These are phyloP conservation scores for Pseudocheirus occidentalis DNA, from an alignment of 2,797 vertebrate genomes.

Conservation along the genomic window DNA sequence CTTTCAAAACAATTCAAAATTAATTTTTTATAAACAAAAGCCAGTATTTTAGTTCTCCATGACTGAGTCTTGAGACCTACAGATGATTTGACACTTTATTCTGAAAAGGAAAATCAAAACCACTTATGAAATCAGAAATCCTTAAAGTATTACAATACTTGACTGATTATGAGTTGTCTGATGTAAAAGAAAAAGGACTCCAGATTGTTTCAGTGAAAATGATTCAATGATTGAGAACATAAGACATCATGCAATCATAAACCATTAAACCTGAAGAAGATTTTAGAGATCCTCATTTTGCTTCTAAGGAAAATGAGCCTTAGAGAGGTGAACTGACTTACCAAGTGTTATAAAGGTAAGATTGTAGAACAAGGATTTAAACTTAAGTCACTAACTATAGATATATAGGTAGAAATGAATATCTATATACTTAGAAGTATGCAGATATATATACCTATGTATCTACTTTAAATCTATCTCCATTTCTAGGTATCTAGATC, in stretches of 20 bases:
- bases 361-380: no score
- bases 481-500: conserved; percentile 18
- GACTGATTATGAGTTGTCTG: neutral
- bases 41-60: neutral
- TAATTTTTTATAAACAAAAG: neutral
- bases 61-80: neutral
- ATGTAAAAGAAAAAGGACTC: neutral
- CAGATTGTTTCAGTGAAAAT: no score
- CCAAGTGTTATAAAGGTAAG: no score
- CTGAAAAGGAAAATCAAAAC: neutral
- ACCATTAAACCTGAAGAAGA: no score
- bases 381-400: no score
- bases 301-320: no score
- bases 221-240: no score
- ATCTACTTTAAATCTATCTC: neutral
- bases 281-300: no score
- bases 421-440: neutral
- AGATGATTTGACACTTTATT: neutral
- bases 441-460: neutral
- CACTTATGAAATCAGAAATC: neutral
- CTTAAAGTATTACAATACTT: neutral
- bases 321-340: no score
- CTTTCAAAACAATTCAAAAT: neutral
- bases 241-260: no score
- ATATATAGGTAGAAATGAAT: neutral